Evolutionary conservation across 2,888 invertebrate species (phyloP).

Genomic region (Timandra comae): DNA sequence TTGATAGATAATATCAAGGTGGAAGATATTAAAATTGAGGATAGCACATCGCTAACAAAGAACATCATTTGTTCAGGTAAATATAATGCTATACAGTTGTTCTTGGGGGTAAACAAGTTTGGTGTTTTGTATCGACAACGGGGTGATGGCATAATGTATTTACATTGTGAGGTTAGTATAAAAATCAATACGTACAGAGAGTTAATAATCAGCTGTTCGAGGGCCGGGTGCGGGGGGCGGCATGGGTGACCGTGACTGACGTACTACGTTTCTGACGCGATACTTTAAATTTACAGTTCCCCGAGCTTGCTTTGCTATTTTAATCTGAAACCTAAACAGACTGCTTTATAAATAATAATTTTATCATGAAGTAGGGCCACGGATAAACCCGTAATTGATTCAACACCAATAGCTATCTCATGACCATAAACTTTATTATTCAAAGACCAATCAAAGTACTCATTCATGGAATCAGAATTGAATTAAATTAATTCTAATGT

Average conservation of each 20-base stretch:
- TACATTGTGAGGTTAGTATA: slow-evolving; percentile 54
- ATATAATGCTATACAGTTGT: too few relatives aligned
- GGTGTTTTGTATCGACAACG: too few relatives aligned
- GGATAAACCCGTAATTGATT: too few relatives aligned
- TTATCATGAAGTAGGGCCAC: too few relatives aligned
- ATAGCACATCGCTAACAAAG: slow-evolving; percentile 76
- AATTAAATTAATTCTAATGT: too few relatives aligned
- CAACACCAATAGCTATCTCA: too few relatives aligned
- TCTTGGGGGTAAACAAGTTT: slow-evolving; percentile 24
- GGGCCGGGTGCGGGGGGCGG: slow-evolving; percentile 53
- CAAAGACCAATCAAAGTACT: too few relatives aligned
- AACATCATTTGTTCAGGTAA: slow-evolving; percentile 81
- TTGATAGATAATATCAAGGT: slow-evolving; percentile 80
- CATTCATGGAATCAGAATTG: too few relatives aligned
- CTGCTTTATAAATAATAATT: not conserved
- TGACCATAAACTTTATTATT: too few relatives aligned
- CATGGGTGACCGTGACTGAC: slow-evolving; percentile 64
- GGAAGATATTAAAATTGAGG: slow-evolving; percentile 67
- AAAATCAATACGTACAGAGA: slow-evolving; percentile 70
- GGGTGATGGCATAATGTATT: too few relatives aligned
- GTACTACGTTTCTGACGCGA: slow-evolving; percentile 39
- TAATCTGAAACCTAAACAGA: slow-evolving; percentile 5
- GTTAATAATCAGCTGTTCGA: slow-evolving; percentile 74
- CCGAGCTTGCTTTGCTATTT: slow-evolving; percentile 27
- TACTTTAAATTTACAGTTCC: slow-evolving; percentile 29